Conservation (phyloP, 2,797 vertebrate genomes). For the Knipowitschia caucasica region DNA sequence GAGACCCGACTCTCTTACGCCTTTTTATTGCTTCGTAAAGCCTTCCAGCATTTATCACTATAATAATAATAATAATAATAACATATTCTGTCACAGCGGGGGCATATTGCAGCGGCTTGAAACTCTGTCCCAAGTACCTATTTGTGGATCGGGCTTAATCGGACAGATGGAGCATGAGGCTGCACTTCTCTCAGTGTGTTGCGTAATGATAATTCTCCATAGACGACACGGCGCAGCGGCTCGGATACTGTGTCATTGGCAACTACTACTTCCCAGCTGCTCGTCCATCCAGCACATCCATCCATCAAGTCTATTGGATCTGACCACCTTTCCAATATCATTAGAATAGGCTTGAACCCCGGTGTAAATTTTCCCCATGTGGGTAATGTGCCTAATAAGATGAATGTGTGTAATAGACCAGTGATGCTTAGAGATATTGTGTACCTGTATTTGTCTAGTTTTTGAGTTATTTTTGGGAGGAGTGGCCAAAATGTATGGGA, state of each 20-base stretch:
- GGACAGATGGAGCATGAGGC: constrained; percentile 41
- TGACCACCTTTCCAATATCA: constrained; percentile 12
- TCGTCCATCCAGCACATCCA: neutral
- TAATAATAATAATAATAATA: constrained; percentile 5
- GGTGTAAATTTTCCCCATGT: constrained; percentile 15
- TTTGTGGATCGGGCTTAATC: constrained; percentile 47
- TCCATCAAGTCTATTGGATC: constrained; percentile 1
- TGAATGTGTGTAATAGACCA: constrained; percentile 31
- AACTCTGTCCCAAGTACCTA: constrained; percentile 36
- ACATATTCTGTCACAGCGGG: neutral
- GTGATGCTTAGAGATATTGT: constrained; percentile 2
- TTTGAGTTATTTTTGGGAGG: neutral
- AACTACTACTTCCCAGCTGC: constrained; percentile 10
- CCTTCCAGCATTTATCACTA: neutral
- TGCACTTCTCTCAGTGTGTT: constrained; percentile 28
- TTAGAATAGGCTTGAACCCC: constrained; percentile 16
- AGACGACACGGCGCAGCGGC: constrained; percentile 7
- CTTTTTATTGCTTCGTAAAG: neutral
- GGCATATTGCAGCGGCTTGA: constrained; percentile 16
- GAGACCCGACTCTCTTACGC: neutral
- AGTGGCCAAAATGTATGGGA: neutral
- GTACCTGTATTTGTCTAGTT: constrained; percentile 32
- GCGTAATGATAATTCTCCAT: constrained; percentile 43
- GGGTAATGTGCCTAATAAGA: constrained; percentile 35
- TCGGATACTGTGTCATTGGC: constrained; percentile 11